Evolutionary conservation across 1,140 invertebrate species (phyloP).

Genomic region (Atta texana): DNA sequence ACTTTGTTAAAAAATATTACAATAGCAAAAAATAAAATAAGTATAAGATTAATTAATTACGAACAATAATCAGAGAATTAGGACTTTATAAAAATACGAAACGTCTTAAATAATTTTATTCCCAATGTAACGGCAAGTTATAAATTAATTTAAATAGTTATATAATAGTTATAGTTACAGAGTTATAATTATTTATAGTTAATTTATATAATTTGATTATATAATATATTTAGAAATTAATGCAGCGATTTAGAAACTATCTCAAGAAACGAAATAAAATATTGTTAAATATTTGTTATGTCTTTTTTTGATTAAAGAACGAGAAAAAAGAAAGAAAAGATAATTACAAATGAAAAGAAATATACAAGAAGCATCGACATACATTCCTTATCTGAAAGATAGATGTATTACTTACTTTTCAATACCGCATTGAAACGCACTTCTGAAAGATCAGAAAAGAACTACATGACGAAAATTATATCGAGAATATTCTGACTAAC

Average conservation of each 20-base stretch:
- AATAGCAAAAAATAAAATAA: background rate
- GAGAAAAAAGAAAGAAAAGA: background rate
- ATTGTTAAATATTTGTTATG: background rate
- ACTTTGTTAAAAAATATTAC: background rate
- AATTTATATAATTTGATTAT: background rate
- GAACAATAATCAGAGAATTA: background rate
- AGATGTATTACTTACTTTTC: constrained; percentile 14
- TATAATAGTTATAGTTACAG: too few relatives aligned
- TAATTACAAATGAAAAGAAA: background rate
- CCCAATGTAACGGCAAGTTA: background rate
- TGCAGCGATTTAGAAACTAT: background rate
- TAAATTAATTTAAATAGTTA: background rate
- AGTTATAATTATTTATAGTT: too few relatives aligned
- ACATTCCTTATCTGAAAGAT: background rate
- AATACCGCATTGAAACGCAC: constrained; percentile 40
- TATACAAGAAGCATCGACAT: background rate
- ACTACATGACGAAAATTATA: constrained; percentile 27
- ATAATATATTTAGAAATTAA: background rate
- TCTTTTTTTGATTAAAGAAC: background rate
- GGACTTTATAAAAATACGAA: background rate
- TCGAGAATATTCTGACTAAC: constrained; percentile 72
- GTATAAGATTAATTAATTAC: background rate
- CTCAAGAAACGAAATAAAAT: background rate
- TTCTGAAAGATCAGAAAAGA: constrained; percentile 43
- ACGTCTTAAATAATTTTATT: background rate